phyloP scores from a whole-genome alignment of 1,140 invertebrate species.

The Colletes gigas region DNA sequence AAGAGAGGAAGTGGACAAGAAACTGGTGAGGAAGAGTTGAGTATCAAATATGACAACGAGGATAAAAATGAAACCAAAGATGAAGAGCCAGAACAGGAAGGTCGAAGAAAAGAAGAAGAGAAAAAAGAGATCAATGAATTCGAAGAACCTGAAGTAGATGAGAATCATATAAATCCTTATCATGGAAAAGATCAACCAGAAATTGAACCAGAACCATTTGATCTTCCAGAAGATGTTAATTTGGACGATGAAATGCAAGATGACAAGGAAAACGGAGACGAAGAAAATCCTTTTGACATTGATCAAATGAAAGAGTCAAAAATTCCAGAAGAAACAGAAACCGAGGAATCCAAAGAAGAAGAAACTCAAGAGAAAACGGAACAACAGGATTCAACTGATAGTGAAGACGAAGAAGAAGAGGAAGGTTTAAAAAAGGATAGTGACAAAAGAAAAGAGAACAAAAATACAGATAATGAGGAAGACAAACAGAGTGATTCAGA shows the following conservation, averaged over 20 bases:
- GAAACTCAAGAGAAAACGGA: constrained; percentile 69
- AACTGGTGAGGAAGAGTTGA: constrained; percentile 83
- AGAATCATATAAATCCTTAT: constrained; percentile 93
- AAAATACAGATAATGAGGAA: constrained; percentile 56
- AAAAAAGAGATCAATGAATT: constrained; percentile 89
- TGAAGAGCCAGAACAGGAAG: constrained; percentile 72
- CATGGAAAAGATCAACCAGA: constrained; percentile 89
- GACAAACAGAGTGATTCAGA: constrained; percentile 63
- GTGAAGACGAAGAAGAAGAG: constrained; percentile 61
- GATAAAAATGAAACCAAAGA: constrained; percentile 83
- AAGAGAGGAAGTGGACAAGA: constrained; percentile 83
- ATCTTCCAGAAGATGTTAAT: constrained; percentile 92
- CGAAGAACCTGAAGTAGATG: constrained; percentile 89
- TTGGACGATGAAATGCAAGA: constrained; percentile 86
- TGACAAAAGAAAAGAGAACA: constrained; percentile 67
- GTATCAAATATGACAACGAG: constrained; percentile 84
- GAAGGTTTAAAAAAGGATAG: constrained; percentile 59
- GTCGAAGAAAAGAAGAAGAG: constrained; percentile 81
- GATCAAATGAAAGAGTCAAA: constrained; percentile 86
- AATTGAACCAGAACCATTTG: constrained; percentile 91
- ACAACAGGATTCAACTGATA: constrained; percentile 59
- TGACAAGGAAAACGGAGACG: constrained; percentile 82
- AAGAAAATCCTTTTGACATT: constrained; percentile 92
- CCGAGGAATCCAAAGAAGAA: constrained; percentile 61
- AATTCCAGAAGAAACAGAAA: constrained; percentile 67